phyloP scores from a whole-genome alignment of 2,888 invertebrate genomes.

The Agriotes lineatus region DNA sequence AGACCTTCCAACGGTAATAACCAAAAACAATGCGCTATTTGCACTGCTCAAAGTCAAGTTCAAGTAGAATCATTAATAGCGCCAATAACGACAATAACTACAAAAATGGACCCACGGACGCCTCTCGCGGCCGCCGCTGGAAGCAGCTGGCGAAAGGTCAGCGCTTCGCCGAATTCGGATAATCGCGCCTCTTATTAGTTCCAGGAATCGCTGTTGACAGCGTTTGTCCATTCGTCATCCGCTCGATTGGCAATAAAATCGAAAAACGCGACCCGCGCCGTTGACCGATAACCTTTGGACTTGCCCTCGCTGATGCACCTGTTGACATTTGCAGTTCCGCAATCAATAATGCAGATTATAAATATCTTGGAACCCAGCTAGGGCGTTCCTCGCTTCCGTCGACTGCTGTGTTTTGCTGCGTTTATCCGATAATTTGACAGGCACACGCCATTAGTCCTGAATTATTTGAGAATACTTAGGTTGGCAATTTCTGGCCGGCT shows the following conservation, averaged over 20 bases:
- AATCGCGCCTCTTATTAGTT: background rate
- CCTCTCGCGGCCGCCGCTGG: background rate
- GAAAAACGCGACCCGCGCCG: background rate
- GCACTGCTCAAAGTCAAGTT: background rate
- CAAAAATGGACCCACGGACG: background rate
- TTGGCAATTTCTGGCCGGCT: no score
- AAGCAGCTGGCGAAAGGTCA: conserved; percentile 11
- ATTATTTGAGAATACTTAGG: no score
- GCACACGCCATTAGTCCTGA: no score
- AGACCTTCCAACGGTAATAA: no score
- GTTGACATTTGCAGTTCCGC: background rate
- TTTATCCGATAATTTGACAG: no score
- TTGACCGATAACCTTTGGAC: conserved; percentile 16
- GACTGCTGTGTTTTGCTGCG: no score
- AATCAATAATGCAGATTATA: conserved; percentile 5
- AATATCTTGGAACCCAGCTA: background rate
- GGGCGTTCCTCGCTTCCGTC: background rate
- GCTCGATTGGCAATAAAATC: background rate
- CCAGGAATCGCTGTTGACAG: background rate
- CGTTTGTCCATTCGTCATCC: background rate
- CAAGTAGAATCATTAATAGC: background rate
- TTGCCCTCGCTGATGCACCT: background rate
- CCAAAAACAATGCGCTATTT: no score
- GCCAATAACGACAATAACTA: background rate
- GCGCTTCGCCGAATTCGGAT: background rate